Evolutionary conservation across 2,113 vertebrate genomes (phyloP).

Genomic region (Archilochus colubris): DNA sequence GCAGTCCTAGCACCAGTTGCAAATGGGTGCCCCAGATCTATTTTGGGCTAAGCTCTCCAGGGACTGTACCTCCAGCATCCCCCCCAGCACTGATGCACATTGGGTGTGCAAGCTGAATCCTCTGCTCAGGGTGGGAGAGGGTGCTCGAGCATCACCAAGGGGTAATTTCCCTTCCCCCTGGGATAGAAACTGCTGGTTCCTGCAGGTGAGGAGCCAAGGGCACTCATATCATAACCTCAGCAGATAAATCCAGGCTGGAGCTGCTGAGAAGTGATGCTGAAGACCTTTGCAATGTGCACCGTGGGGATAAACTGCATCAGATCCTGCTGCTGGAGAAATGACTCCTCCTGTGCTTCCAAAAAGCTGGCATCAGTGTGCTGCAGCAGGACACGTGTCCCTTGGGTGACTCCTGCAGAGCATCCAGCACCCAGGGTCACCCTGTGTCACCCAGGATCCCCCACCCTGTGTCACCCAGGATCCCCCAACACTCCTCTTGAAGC

Average conservation of each 20-base stretch:
- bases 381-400: neutral
- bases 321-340: neutral
- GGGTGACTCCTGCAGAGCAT: neutral
- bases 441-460: neutral
- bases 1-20: neutral
- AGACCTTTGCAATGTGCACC: rapidly evolving
- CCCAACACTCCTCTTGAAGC: rapidly evolving
- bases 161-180: neutral
- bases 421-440: neutral
- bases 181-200: neutral
- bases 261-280: neutral
- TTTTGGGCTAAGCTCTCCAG: neutral
- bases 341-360: neutral
- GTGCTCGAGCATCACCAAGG: rapidly evolving
- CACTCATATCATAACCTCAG: rapidly evolving
- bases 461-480: neutral
- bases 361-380: neutral
- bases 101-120: rapidly evolving
- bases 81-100: rapidly evolving
- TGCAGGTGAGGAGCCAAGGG: neutral
- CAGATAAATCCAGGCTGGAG: neutral
- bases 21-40: slow-evolving; percentile 64
- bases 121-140: neutral
- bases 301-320: neutral
- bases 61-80: rapidly evolving